These are phyloP conservation scores for Rotaria socialis DNA, from an alignment of 2,888 invertebrate species.

Conservation along the genomic window DNA sequence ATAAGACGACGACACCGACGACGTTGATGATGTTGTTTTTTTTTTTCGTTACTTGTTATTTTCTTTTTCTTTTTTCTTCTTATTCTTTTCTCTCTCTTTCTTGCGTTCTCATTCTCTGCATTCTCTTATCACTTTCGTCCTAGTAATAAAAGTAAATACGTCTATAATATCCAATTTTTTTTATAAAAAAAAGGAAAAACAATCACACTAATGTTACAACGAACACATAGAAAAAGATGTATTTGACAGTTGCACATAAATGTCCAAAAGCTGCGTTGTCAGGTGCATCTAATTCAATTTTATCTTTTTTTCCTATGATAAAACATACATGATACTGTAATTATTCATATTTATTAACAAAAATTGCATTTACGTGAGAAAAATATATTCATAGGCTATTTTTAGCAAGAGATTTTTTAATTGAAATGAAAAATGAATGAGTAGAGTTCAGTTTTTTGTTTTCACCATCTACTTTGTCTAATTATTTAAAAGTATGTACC, in stretches of 20 bases:
- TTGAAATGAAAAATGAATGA: too few relatives aligned
- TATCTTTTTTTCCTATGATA: not conserved
- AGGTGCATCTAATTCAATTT: not conserved
- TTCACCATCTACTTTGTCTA: too few relatives aligned
- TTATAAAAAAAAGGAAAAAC: too few relatives aligned
- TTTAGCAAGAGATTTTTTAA: not conserved
- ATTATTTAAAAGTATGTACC: too few relatives aligned
- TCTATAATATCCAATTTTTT: not conserved
- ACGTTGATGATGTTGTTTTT: not conserved
- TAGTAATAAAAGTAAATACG: not conserved
- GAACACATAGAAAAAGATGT: not conserved
- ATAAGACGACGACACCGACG: not conserved
- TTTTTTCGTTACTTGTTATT: not conserved
- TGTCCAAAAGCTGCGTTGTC: not conserved
- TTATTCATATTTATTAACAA: not conserved
- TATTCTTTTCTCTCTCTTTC: not conserved
- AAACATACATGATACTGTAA: not conserved
- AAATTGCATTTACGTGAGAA: not conserved
- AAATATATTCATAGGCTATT: not conserved
- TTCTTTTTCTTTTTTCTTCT: not conserved
- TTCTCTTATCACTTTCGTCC: not conserved
- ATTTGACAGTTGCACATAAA: not conserved
- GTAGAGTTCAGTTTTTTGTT: too few relatives aligned
- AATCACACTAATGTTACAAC: not conserved
- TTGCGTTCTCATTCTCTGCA: not conserved